Base-by-base conservation (phyloP, 2,888 invertebrate species). In the Ctenicera cuprea region DNA sequence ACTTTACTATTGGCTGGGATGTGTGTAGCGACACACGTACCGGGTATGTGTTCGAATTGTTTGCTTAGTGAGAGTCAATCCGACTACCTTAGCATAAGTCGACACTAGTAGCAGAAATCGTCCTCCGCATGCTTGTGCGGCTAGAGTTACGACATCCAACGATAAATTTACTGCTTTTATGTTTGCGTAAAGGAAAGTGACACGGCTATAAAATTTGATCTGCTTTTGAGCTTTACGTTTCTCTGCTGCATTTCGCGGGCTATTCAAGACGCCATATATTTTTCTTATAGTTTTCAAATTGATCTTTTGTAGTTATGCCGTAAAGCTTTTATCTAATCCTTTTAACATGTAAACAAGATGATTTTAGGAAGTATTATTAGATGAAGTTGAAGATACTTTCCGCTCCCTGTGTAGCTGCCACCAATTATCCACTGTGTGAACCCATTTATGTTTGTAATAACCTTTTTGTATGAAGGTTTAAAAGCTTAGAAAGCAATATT, bases 1-100 rank as follows among this genome's bases (percentile, higher is more conserved):
- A 86, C 85, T 83, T 85, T 86, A 88, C 88, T 87, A 90, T 90
- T 90, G 90, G 90, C 87, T 87, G 86, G 83, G 79, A 76, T 66
- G 76, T 76, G 72, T 57, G 67, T 65, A n/a, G 77, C 66, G 82
- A 84, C 81, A 65, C 77, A 77, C 81, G 77, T 80, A 76, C 77
- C 72, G 74, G 70, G 59, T 63, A 72, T 66, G 77, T 74, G 50
- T 74, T 64, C 61, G 54, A 75, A 71, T 69, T 61, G 52, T 14
- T 9, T 26, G 26, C 38, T 30, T 61, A 22, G 18, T 33, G 14
- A 74, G 79, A 64, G 77, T 78, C 79, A 63, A 20, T 12, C 5
- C 45, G 16, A 67, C 57, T 43, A 69, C 33, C 33, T n/a, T 52
- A 20, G 50, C 43, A 52, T 50, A 59, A 18, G 88, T 89, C 88